Conservation (phyloP, 2,113 vertebrate species). For the Ondatra zibethicus region DNA sequence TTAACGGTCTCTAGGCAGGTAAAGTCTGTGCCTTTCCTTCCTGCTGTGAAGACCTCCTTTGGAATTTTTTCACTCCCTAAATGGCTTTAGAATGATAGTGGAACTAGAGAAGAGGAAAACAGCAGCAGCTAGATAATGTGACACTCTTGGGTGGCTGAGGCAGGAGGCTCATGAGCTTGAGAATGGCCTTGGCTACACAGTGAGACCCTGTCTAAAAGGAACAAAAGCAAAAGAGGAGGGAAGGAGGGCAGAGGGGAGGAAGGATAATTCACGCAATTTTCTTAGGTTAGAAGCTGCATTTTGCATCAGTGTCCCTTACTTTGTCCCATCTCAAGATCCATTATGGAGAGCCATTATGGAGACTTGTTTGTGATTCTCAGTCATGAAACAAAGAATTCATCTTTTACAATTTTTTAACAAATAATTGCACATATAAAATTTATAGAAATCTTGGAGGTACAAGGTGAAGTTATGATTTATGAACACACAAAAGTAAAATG, state of each 20-base stretch:
- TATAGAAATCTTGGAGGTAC: neutral
- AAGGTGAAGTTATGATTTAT: neutral
- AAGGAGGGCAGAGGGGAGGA: neutral
- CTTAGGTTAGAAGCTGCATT: neutral
- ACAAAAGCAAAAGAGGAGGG: neutral
- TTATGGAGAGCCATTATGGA: neutral
- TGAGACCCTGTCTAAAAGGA: neutral
- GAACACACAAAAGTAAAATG: neutral
- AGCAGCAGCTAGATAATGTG: neutral
- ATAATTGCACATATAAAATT: neutral
- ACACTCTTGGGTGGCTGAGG: too few species aligned
- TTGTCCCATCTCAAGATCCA: neutral
- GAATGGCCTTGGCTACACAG: neutral
- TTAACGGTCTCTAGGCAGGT: neutral
- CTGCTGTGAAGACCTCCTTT: neutral
- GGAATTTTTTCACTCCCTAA: neutral
- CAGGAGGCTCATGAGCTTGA: neutral
- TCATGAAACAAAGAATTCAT: neutral
- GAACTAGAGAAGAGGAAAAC: constrained; percentile 28
- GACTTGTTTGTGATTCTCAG: neutral
- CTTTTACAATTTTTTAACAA: neutral
- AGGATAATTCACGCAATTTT: neutral
- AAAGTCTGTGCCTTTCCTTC: constrained; percentile 15
- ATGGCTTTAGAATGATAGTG: neutral
- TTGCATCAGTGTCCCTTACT: neutral